Evolutionary conservation across 2,888 invertebrate genomes (phyloP), one percentile per base, ranked within the genome.

Genomic region (Drosophila dives): DNA sequence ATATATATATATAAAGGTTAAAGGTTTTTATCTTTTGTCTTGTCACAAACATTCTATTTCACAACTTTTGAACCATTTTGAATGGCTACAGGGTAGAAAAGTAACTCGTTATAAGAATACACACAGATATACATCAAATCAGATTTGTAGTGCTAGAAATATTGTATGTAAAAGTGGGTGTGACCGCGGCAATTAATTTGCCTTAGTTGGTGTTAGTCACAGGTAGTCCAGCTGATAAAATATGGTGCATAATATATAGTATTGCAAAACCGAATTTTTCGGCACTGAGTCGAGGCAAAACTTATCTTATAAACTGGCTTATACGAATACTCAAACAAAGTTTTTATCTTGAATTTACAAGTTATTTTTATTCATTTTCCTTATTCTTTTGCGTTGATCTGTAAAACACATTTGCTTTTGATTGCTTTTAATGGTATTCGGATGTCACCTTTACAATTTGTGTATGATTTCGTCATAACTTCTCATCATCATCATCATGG

Each of bases 171-270:
- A n/a, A 55, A 4, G 53, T 50, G 36, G 54, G 60, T 69, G 69
- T 64, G 49, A 17, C 38, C 17, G 36, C 40, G 51, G 58, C 78
- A 63, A 69, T 69, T 69, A 69, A 75, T 70, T 75, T 56, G 56
- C 36, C 60, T 54, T 61, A 65, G 70, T 61, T 60, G 50, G 32
- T 15, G 32, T 33, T 66, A 64, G 77, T 76, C 77, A 74, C 49
- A 54, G 33, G 26, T 49, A 36, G 69, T 56, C 64, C 58, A 63
- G 42, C 48, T 76, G 80, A 72, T 80, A 59, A 64, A 64, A 75
- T 80, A 45, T n/a, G 20, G 38, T 58, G 48, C 29, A 29, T 29
- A 6, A 29, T 29, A 29, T 29, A 29, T 29, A 29, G 29, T 29
- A 29, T 29, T 5, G 29, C 45, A 33, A 34, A 33, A 10, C 17